Percentiles rank a stretch among this genome's conserved stretches.
These are phyloP conservation scores for Setipinna tenuifilis DNA, from an alignment of 2,797 vertebrate genomes.

Conservation along the genomic window DNA sequence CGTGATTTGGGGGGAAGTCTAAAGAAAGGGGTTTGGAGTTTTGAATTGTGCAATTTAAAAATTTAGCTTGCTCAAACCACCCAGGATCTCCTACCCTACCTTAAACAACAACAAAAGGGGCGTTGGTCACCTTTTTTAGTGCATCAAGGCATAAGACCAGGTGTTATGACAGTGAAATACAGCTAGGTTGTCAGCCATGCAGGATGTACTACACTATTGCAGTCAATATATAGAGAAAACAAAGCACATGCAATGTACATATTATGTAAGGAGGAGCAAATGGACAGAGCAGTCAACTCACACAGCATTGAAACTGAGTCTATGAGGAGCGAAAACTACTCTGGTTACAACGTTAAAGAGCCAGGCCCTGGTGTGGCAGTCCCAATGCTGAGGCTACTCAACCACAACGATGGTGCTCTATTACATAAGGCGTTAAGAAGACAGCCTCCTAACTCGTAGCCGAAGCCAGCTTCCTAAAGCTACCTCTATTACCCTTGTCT, in stretches of 20 bases:
- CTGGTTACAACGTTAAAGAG: neutral
- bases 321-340: neutral
- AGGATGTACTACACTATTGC: too few relatives aligned
- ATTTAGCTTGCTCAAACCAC: too few relatives aligned
- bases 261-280: neutral
- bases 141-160: too few relatives aligned
- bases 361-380: neutral
- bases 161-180: too few relatives aligned
- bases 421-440: neutral
- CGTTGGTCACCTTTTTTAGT: too few relatives aligned
- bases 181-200: too few relatives aligned
- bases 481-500: neutral
- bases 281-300: neutral
- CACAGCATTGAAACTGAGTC: neutral
- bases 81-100: too few relatives aligned
- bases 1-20: too few relatives aligned
- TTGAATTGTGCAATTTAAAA: too few relatives aligned
- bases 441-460: neutral
- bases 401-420: neutral
- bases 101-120: too few relatives aligned
- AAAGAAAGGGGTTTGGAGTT: too few relatives aligned
- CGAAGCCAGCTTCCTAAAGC: neutral
- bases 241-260: neutral
- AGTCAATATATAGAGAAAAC: slow-evolving; percentile 35
- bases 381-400: neutral